A percentile compares a stretch with the other conserved stretches of the same genome.
Evolutionary conservation across 2,797 vertebrate species (phyloP).

Genomic region (Microtus obscurus): DNA sequence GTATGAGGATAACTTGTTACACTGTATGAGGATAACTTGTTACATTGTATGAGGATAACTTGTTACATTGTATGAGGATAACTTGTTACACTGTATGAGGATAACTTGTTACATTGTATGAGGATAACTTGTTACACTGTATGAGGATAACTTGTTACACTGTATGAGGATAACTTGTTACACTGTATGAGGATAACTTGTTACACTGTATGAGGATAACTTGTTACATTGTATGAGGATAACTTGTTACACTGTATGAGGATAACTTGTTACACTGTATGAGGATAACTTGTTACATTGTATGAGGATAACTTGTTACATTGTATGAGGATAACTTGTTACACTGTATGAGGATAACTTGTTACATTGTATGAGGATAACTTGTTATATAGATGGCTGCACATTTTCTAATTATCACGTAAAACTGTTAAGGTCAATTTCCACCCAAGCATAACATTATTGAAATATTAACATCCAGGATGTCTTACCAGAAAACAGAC

Average conservation of each 20-base stretch:
- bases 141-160: conserved; percentile 25
- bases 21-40: conserved; percentile 16
- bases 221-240: conserved; percentile 32
- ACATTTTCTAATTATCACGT: conserved; percentile 8
- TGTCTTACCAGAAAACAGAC: conserved; percentile 25
- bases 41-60: conserved; percentile 35
- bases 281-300: conserved; percentile 18
- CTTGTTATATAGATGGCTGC: background rate
- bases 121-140: conserved; percentile 7
- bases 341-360: conserved; percentile 27
- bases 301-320: conserved; percentile 25
- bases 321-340: conserved; percentile 31
- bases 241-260: conserved; percentile 30
- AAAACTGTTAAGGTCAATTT: conserved; percentile 21
- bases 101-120: conserved; percentile 9
- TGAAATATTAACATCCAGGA: conserved; percentile 9
- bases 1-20: conserved; percentile 25
- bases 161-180: conserved; percentile 27
- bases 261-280: conserved; percentile 27
- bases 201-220: background rate
- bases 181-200: conserved; percentile 21
- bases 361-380: conserved; percentile 16
- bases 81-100: conserved; percentile 37
- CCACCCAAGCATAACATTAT: background rate
- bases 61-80: conserved; percentile 23